These are phyloP conservation scores for Copsychus sechellarum DNA, from an alignment of 2,113 vertebrate species.

Conservation along the genomic window DNA sequence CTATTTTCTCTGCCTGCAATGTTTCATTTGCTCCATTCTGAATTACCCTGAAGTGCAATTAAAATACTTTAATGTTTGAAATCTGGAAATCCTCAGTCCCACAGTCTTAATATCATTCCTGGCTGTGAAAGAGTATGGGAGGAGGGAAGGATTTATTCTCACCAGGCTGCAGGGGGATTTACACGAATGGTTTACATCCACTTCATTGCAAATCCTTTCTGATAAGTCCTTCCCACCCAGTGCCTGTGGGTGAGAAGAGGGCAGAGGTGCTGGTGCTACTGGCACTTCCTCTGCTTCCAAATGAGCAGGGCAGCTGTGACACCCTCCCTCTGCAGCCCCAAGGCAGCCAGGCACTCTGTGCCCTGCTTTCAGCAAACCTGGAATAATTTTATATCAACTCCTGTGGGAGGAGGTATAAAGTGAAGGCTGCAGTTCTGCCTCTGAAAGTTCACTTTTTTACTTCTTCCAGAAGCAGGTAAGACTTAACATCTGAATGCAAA, in stretches of 20 bases:
- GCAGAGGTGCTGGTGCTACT: background rate
- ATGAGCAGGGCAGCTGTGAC: background rate
- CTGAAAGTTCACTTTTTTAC: background rate
- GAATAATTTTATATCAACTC: background rate
- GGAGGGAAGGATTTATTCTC: background rate
- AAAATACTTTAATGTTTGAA: slow-evolving; percentile 42
- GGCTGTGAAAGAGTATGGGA: background rate
- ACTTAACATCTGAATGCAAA: background rate
- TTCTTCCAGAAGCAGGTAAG: background rate
- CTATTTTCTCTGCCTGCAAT: slow-evolving; percentile 13
- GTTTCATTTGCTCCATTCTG: background rate
- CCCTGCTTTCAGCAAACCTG: background rate
- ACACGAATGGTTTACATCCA: background rate
- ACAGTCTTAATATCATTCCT: background rate
- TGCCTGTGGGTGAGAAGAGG: background rate
- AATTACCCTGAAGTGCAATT: slow-evolving; percentile 42
- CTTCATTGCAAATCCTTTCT: background rate
- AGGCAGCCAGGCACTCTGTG: background rate
- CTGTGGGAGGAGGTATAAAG: background rate
- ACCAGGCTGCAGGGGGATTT: background rate
- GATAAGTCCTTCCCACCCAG: background rate
- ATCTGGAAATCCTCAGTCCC: slow-evolving; percentile 4
- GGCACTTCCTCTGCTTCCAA: background rate
- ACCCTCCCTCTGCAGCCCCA: background rate
- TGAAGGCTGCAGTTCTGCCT: background rate